phyloP scores from a whole-genome alignment of 2,113 vertebrate species.

The Podarcis muralis region DNA sequence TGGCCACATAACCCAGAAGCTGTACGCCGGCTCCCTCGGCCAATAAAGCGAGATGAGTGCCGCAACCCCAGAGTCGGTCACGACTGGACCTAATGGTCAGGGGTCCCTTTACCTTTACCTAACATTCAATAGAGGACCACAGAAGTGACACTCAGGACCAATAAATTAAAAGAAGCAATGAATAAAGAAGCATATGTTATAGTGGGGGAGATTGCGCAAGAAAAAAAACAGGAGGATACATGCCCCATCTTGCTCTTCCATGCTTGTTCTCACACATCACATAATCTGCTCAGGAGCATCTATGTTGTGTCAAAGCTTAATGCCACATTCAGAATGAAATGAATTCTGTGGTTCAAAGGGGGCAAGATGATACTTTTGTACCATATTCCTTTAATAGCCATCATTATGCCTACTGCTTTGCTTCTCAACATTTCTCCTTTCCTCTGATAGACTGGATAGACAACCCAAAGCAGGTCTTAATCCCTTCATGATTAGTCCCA shows the following conservation, averaged over 20 bases:
- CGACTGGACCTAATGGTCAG: too few relatives aligned
- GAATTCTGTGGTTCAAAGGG: not conserved
- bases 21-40: too few relatives aligned
- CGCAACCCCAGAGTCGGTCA: too few relatives aligned
- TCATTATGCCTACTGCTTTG: not conserved
- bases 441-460: not conserved
- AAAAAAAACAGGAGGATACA: not conserved
- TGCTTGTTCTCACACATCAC: not conserved
- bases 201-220: not conserved
- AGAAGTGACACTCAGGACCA: not conserved
- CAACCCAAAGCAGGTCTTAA: constrained; percentile 30
- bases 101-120: too few relatives aligned
- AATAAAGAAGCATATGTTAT: not conserved
- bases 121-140: too few relatives aligned
- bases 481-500: constrained; percentile 39
- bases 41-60: too few relatives aligned
- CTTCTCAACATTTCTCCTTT: not conserved
- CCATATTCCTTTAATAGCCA: not conserved
- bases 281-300: not conserved
- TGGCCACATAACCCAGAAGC: too few relatives aligned
- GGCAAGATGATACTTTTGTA: not conserved
- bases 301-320: not conserved
- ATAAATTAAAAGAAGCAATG: too few relatives aligned
- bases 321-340: not conserved
- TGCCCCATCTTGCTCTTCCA: not conserved